Percentiles rank a stretch among this genome's conserved stretches.
Evolutionary conservation across 2,113 vertebrate species (phyloP).

Genomic region (Eleginops maclovinus): DNA sequence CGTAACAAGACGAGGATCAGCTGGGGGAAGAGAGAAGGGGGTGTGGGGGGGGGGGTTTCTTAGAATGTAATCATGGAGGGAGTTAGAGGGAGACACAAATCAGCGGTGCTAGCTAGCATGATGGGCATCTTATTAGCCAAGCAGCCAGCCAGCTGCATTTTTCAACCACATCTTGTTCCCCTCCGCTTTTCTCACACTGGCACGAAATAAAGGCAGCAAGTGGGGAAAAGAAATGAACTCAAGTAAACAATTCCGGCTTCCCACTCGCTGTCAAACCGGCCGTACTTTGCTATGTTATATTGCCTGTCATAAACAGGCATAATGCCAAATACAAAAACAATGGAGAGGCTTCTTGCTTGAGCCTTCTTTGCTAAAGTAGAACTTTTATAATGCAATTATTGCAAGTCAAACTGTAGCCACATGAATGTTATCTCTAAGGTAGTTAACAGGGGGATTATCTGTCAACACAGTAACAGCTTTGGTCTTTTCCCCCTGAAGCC

Average conservation of each 20-base stretch:
- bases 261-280: constrained; percentile 84
- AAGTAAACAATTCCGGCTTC: constrained; percentile 87
- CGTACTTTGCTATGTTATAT: constrained; percentile 80
- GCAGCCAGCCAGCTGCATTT: constrained; percentile 88
- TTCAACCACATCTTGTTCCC: constrained; percentile 81
- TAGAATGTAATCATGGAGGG: constrained; percentile 95
- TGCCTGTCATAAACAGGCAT: constrained; percentile 83
- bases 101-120: constrained; percentile 89
- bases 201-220: constrained; percentile 83
- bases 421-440: constrained; percentile 51
- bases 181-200: constrained; percentile 79
- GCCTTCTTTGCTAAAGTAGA: constrained; percentile 59
- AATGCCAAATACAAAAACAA: constrained; percentile 79
- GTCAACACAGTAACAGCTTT: constrained; percentile 59
- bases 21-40: constrained; percentile 85
- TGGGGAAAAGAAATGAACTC: constrained; percentile 84
- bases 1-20: constrained; percentile 98
- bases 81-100: constrained; percentile 90
- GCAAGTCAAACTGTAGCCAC: constrained; percentile 53
- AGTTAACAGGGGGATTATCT: constrained; percentile 64
- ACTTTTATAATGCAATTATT: constrained; percentile 78
- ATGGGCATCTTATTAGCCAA: constrained; percentile 94
- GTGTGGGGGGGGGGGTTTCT: constrained; percentile 87
- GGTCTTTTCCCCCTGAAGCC: constrained; percentile 55
- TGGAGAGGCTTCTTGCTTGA: constrained; percentile 63